Conservation (phyloP, 2,797 vertebrate genomes). For the Etheostoma nigrum region DNA sequence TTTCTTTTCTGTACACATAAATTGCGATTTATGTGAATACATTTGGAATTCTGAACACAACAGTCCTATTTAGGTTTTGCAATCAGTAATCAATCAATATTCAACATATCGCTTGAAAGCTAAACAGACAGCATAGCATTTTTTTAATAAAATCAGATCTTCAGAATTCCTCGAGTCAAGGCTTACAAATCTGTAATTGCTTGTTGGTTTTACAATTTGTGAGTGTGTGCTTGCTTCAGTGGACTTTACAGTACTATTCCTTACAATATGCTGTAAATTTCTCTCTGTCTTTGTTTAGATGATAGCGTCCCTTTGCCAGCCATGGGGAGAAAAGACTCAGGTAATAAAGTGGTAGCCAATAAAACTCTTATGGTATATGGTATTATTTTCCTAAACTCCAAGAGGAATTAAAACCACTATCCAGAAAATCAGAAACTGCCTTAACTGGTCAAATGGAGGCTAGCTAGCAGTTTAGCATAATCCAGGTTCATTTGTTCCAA, state of each 20-base stretch:
- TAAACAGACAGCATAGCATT: not conserved
- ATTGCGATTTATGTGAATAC: conserved; percentile 31
- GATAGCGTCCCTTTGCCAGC: conserved; percentile 89
- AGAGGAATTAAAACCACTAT: not conserved
- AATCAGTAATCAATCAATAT: not conserved
- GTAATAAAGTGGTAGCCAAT: conserved; percentile 85
- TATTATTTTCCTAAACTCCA: not conserved
- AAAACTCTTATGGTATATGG: conserved; percentile 1
- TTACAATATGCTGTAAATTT: conserved; percentile 87
- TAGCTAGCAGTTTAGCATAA: not conserved
- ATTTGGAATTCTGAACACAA: conserved; percentile 58
- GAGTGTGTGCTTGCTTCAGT: conserved; percentile 71
- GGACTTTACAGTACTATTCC: conserved; percentile 86
- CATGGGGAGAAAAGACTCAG: conserved; percentile 97
- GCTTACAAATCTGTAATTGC: conserved; percentile 57
- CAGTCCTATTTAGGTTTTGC: not conserved
- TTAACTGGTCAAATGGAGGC: conserved; percentile 23
- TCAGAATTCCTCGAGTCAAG: conserved; percentile 54
- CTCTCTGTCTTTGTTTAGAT: conserved; percentile 94
- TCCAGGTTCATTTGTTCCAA: conserved; percentile 30
- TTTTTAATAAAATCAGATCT: conserved; percentile 2
- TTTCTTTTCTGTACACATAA: conserved; percentile 27
- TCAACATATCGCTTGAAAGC: not conserved
- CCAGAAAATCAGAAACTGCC: conserved; percentile 6
- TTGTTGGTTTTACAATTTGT: conserved; percentile 45